Evolutionary conservation across 2,888 invertebrate genomes (phyloP).

Genomic region (Marasmarcha lunaedactyla): DNA sequence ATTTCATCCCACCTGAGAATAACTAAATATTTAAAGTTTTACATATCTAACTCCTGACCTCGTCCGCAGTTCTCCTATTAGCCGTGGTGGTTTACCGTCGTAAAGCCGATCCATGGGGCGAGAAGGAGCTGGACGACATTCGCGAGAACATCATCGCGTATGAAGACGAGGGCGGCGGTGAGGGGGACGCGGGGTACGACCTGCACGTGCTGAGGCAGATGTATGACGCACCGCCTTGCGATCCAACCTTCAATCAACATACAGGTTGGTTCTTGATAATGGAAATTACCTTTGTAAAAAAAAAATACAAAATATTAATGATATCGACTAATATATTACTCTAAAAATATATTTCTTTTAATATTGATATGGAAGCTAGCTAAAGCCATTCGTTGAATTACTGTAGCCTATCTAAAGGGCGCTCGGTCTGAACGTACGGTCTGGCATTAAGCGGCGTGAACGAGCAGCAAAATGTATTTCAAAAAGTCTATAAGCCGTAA

Average conservation of each 20-base stretch:
- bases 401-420: too few species aligned
- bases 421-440: too few species aligned
- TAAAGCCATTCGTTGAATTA: too few species aligned
- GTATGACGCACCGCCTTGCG: conserved; percentile 72
- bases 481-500: too few species aligned
- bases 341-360: background rate
- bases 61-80: conserved; percentile 77
- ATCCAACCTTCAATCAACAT: too few species aligned
- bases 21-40: too few species aligned
- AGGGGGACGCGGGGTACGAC: conserved; percentile 95
- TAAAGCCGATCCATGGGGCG: conserved; percentile 86
- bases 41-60: too few species aligned
- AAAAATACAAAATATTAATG: background rate
- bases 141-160: conserved; percentile 98
- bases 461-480: too few species aligned
- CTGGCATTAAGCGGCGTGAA: too few species aligned
- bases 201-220: conserved; percentile 81
- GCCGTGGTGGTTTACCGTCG: conserved; percentile 92
- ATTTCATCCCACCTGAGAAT: too few species aligned
- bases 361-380: too few species aligned
- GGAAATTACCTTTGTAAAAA: conserved; percentile 27
- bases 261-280: too few species aligned
- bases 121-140: conserved; percentile 95
- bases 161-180: conserved; percentile 98
- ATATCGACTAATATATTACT: background rate